These are phyloP conservation scores for Lepidostoma basale DNA, from an alignment of 1,140 invertebrate species.

Conservation along the genomic window DNA sequence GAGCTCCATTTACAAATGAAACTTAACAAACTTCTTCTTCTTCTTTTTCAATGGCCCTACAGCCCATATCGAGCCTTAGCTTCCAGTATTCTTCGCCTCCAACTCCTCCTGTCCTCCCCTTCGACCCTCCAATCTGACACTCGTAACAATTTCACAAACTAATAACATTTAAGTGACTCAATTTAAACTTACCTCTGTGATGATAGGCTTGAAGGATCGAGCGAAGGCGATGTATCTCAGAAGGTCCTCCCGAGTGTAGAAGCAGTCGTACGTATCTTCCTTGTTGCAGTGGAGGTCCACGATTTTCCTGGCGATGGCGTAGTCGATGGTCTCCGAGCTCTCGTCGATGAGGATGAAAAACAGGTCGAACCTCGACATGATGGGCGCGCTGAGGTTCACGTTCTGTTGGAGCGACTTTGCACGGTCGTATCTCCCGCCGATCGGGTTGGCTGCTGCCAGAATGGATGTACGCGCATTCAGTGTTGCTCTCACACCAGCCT, in stretches of 20 bases:
- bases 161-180: too few species aligned
- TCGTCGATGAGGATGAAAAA: slow-evolving; percentile 98
- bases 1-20: too few species aligned
- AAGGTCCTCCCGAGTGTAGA: slow-evolving; percentile 88
- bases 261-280: slow-evolving; percentile 73
- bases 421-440: slow-evolving; percentile 95
- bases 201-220: slow-evolving; percentile 92
- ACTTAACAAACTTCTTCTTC: too few species aligned
- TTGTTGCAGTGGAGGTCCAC: slow-evolving; percentile 91
- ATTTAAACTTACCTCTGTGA: slow-evolving; percentile 66
- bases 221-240: slow-evolving; percentile 96
- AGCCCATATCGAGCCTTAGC: too few species aligned
- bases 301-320: slow-evolving; percentile 95
- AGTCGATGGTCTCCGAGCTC: slow-evolving; percentile 90
- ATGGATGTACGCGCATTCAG: slow-evolving; percentile 98
- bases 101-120: too few species aligned
- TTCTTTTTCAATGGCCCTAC: too few species aligned
- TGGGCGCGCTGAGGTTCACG: slow-evolving; percentile 90
- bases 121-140: too few species aligned
- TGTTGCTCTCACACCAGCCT: slow-evolving; percentile 96
- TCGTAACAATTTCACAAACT: too few species aligned
- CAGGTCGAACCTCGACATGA: slow-evolving; percentile 99
- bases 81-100: too few species aligned
- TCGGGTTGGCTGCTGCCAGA: slow-evolving; percentile 96
- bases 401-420: slow-evolving; percentile 96